Percentiles rank a stretch among this genome's conserved stretches.
These are phyloP conservation scores for Mormyrus hasselquistii DNA, from an alignment of 2,797 vertebrate species.

Conservation along the genomic window DNA sequence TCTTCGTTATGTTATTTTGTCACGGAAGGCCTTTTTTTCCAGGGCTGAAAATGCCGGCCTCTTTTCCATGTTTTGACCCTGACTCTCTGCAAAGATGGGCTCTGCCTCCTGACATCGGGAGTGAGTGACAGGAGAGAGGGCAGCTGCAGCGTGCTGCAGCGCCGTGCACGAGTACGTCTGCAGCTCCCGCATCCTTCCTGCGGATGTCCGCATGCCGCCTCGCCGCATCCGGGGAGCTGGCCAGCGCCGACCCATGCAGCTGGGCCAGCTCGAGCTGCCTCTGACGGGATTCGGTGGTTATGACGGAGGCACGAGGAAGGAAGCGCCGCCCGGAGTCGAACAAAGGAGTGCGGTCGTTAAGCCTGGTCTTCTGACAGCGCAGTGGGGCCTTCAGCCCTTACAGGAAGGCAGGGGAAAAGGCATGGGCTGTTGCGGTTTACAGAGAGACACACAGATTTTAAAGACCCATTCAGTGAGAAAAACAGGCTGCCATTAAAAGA, in stretches of 20 bases:
- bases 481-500: background rate
- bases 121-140: background rate
- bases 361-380: background rate
- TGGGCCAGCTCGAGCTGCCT: background rate
- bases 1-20: background rate
- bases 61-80: background rate
- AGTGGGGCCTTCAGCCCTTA: background rate
- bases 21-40: background rate
- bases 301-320: background rate
- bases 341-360: background rate
- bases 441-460: background rate
- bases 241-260: background rate
- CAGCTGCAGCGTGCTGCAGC: background rate
- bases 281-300: background rate
- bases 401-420: background rate
- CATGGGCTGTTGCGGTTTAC: background rate
- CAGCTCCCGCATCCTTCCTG: background rate
- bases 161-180: background rate
- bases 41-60: background rate
- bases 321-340: background rate
- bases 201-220: background rate
- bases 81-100: background rate
- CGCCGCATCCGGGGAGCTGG: background rate
- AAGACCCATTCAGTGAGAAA: background rate
- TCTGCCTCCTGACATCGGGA: background rate